phyloP scores from a whole-genome alignment of 92 coral and sea anemone species.

The Parazoanthus swiftii region DNA sequence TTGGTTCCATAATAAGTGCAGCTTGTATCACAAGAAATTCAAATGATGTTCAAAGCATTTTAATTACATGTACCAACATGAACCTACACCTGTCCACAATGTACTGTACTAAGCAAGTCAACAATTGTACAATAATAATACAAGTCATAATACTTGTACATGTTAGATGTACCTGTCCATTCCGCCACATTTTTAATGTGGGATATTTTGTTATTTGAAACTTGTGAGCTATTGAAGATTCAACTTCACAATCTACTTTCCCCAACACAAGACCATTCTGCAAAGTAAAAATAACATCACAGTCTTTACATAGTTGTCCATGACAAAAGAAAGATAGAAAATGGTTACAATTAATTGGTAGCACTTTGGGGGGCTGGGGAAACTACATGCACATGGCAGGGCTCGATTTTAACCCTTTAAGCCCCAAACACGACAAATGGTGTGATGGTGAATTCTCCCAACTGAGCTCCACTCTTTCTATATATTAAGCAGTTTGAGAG shows the following conservation, averaged over 20 bases:
- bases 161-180: slow-evolving; percentile 69
- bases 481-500: no score
- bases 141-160: no score
- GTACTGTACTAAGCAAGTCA: background rate
- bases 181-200: slow-evolving; percentile 88
- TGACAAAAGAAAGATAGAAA: no score
- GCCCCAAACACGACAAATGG: no score
- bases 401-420: no score
- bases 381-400: no score
- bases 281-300: background rate
- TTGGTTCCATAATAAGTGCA: no score
- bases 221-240: slow-evolving; percentile 76
- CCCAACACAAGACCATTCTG: slow-evolving; percentile 81
- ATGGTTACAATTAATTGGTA: background rate
- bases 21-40: no score
- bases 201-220: slow-evolving; percentile 89
- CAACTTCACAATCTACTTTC: slow-evolving; percentile 88
- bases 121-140: background rate
- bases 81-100: background rate
- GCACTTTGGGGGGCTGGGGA: background rate
- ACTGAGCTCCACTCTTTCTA: no score
- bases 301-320: background rate
- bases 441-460: no score
- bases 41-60: no score
- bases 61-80: no score